Evolutionary conservation across 2,888 invertebrate genomes (phyloP), one percentile per base, ranked within the genome.

Genomic region (Brachylomia viminalis): DNA sequence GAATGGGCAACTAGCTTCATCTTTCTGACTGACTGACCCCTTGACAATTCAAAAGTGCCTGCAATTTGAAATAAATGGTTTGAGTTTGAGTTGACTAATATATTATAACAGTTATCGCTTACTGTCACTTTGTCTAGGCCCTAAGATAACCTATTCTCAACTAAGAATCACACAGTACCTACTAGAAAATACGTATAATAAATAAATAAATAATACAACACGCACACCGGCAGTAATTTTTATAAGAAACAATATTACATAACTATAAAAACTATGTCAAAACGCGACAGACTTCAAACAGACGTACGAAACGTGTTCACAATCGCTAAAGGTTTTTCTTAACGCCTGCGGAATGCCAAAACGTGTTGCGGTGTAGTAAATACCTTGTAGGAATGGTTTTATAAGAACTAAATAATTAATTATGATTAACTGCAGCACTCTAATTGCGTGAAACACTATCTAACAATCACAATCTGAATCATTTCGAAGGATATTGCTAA

Each of bases 261-360:
- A 77, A 79, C 56, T 52, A 58, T 71, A 79, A 72, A 75, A 82
- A 82, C 79, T 75, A 70, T 86, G 86, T 86, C 84, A 87, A 74
- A 77, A 75, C 47, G 52, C 65, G 59, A 79, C 79, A 83, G 75
- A 81, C 83, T 64, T 67, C 82, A 76, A 85, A 82, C 85, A 82
- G 75, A 85, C 87, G 65, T 70, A 71, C 70, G 42, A 76, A 70
- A 86, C 86, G 86, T 86, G 88, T 73, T 27, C 75, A 67, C 68
- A 83, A 86, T 88, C 6, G 33, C 75, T 72, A 86, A 87, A 74
- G 89, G 86, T 67, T 82, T 80, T 64, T 58, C 33, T 52, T 62
- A 64, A 58, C 75, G 70, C 58, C 23, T 27, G 20, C 56, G 66
- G 87, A 88, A 87, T 87, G 73, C 61, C 45, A 75, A 82, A 80